phyloP scores from a whole-genome alignment of 92 coral and sea anemone species.

The Desmophyllum pertusum region DNA sequence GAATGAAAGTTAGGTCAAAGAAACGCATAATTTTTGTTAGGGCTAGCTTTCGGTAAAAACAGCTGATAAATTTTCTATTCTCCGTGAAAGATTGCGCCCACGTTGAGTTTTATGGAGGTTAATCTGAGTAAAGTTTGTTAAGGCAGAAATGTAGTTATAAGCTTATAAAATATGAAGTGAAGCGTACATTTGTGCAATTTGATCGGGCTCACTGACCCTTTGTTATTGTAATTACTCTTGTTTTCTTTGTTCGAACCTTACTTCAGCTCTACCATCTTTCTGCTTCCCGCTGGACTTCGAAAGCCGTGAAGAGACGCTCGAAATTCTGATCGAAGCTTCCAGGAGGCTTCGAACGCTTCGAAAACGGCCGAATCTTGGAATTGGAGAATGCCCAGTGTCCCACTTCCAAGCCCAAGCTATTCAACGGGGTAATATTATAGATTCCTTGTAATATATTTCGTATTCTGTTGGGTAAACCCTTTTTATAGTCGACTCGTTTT shows the following conservation, averaged over 20 bases:
- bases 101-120: not conserved
- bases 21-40: conserved; percentile 18
- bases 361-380: conserved; percentile 83
- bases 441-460: conserved; percentile 74
- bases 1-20: conserved; percentile 40
- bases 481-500: conserved; percentile 10
- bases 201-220: conserved; percentile 58
- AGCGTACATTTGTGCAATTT: conserved; percentile 53
- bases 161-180: conserved; percentile 35
- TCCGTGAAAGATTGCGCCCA: not conserved
- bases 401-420: conserved; percentile 97
- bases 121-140: conserved; percentile 14
- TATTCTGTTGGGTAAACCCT: conserved; percentile 31
- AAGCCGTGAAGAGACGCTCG: conserved; percentile 59
- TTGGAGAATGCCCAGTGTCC: conserved; percentile 98
- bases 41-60: not conserved
- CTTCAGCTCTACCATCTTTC: conserved; percentile 73
- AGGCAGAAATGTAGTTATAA: conserved; percentile 20
- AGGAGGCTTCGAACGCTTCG: conserved; percentile 75
- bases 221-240: conserved; percentile 90
- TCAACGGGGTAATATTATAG: conserved; percentile 95
- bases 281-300: conserved; percentile 66
- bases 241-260: conserved; percentile 59
- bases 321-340: conserved; percentile 76
- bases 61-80: not conserved